Evolutionary conservation across 2,113 vertebrate species (phyloP).

Genomic region (Seriola dumerili): DNA sequence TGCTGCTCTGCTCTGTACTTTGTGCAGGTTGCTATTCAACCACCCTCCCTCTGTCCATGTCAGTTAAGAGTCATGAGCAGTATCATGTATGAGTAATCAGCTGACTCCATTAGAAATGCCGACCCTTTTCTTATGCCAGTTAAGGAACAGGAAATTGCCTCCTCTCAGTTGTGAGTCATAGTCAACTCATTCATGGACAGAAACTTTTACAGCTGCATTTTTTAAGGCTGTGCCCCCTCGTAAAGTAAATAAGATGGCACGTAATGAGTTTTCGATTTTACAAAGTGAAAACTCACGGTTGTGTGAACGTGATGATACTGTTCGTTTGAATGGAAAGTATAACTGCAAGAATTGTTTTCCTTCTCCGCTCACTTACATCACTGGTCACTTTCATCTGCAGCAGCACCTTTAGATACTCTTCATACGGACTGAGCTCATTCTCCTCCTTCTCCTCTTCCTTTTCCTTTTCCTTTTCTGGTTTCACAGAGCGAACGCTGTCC

Average conservation of each 20-base stretch:
- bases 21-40: neutral
- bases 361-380: constrained; percentile 72
- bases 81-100: neutral
- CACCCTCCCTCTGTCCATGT: neutral
- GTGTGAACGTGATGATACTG: no score
- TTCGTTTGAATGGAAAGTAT: neutral
- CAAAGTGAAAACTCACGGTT: neutral
- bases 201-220: neutral
- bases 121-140: neutral
- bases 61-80: neutral
- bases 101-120: neutral
- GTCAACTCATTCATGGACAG: constrained; percentile 38
- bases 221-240: neutral
- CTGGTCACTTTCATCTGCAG: constrained; percentile 80
- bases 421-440: constrained; percentile 45
- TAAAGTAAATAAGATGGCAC: neutral
- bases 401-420: constrained; percentile 78
- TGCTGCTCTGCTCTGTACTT: neutral
- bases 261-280: neutral
- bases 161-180: constrained; percentile 55
- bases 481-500: constrained; percentile 54
- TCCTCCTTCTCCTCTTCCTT: constrained; percentile 47
- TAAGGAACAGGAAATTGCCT: constrained; percentile 54
- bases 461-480: constrained; percentile 50
- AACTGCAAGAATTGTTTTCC: neutral